These are phyloP conservation scores for Symphodus melops DNA, from an alignment of 2,113 vertebrate genomes.

Conservation along the genomic window DNA sequence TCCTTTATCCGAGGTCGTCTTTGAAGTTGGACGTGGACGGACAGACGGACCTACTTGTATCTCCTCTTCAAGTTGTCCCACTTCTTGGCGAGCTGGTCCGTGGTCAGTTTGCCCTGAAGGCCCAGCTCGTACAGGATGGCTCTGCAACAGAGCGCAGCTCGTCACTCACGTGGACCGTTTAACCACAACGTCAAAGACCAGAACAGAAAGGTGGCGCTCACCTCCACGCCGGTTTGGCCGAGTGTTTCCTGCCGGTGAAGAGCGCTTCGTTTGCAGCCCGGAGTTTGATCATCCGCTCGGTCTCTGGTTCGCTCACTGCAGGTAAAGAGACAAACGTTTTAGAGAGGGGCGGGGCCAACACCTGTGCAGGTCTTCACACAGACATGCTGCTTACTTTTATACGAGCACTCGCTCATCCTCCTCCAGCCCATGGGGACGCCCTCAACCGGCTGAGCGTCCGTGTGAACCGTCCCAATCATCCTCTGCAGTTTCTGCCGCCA, in stretches of 20 bases:
- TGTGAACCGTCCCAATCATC: not conserved
- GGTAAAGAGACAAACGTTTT: too few relatives aligned
- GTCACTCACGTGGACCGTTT: too few relatives aligned
- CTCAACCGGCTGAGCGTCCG: slow-evolving; percentile 10
- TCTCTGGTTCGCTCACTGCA: slow-evolving; percentile 72
- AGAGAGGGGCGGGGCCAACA: too few relatives aligned
- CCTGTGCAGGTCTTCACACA: too few relatives aligned
- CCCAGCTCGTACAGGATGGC: slow-evolving; percentile 77
- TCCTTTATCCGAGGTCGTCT: too few relatives aligned
- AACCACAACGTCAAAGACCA: too few relatives aligned
- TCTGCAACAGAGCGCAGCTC: slow-evolving; percentile 56
- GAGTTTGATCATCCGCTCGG: slow-evolving; percentile 75
- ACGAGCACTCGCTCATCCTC: slow-evolving; percentile 77
- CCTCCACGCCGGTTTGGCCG: slow-evolving; percentile 80
- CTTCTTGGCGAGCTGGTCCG: slow-evolving; percentile 79
- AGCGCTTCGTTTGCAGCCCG: slow-evolving; percentile 73
- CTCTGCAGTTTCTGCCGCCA: slow-evolving; percentile 1
- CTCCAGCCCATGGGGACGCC: slow-evolving; percentile 76
- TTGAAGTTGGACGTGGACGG: not conserved
- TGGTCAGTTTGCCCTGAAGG: slow-evolving; percentile 80
- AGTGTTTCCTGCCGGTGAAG: slow-evolving; percentile 77
- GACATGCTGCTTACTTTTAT: slow-evolving; percentile 77
- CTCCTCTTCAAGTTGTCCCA: slow-evolving; percentile 82
- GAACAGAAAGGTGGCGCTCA: slow-evolving; percentile 24
- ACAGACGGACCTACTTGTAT: slow-evolving; percentile 65